Conservation (phyloP, 2,797 vertebrate genomes). For the Anabas testudineus region DNA sequence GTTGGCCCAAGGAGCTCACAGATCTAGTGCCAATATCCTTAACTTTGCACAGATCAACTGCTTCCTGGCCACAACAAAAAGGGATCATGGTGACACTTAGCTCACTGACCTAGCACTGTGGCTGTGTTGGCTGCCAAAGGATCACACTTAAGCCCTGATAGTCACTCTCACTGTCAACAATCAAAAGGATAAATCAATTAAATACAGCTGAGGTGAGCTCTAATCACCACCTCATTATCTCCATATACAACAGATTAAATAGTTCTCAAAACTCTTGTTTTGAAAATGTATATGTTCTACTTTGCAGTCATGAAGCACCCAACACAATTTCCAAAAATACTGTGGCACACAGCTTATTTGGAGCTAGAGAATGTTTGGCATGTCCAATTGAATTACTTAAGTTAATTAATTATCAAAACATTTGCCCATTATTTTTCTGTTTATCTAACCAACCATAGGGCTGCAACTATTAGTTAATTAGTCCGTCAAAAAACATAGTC, state of each 20-base stretch:
- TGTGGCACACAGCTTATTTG: not conserved
- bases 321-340: not conserved
- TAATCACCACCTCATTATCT: constrained; percentile 31
- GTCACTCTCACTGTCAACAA: constrained; percentile 64
- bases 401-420: not conserved
- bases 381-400: no score
- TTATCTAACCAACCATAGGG: not conserved
- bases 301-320: not conserved
- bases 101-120: constrained; percentile 59
- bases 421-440: not conserved
- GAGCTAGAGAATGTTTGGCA: not conserved
- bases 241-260: not conserved
- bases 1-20: constrained; percentile 37
- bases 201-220: constrained; percentile 43
- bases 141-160: constrained; percentile 66
- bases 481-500: not conserved
- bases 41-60: constrained; percentile 69
- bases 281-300: not conserved
- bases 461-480: not conserved
- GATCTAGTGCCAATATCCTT: constrained; percentile 60
- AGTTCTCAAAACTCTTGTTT: not conserved
- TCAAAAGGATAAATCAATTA: constrained; percentile 69
- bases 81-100: constrained; percentile 65
- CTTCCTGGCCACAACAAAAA: constrained; percentile 68
- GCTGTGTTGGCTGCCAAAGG: constrained; percentile 62